A percentile compares a stretch with the other conserved stretches of the same genome.
Conservation (phyloP, 2,888 invertebrate genomes). For the Xestia sexstrigata region DNA sequence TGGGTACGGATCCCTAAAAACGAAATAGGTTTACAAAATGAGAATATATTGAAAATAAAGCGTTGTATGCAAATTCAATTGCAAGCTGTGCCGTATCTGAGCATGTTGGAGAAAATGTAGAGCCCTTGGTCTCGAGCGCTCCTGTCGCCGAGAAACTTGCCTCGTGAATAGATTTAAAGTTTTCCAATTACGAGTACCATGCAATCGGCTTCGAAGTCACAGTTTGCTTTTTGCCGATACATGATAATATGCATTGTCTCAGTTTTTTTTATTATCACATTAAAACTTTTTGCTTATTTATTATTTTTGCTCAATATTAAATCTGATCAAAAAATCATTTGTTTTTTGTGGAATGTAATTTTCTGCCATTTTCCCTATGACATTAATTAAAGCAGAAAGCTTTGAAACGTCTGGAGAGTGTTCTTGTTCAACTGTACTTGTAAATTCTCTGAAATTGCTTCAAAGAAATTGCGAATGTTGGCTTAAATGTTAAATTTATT, state of each 20-base stretch:
- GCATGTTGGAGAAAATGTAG: constrained; percentile 63
- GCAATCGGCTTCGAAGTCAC: constrained; percentile 74
- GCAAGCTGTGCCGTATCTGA: constrained; percentile 48
- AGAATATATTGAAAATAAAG: constrained; percentile 50
- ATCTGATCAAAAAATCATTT: neutral
- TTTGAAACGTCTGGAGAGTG: constrained; percentile 18
- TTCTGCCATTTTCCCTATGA: constrained; percentile 1
- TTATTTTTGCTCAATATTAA: constrained; percentile 3
- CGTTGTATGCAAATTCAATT: constrained; percentile 55
- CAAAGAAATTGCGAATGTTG: constrained; percentile 29
- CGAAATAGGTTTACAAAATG: constrained; percentile 47
- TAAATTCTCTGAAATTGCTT: constrained; percentile 35
- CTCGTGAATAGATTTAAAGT: constrained; percentile 80
- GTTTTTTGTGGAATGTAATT: neutral
- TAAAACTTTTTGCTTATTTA: neutral
- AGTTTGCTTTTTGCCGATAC: constrained; percentile 72
- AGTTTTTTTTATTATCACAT: constrained; percentile 11
- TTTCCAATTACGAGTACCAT: constrained; percentile 82
- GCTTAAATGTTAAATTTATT: constrained; percentile 24
- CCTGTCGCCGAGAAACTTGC: constrained; percentile 63
- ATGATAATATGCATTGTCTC: constrained; percentile 23
- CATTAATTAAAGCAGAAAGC: constrained; percentile 8
- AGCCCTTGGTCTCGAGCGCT: constrained; percentile 54
- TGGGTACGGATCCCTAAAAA: too few species aligned
- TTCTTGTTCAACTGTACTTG: constrained; percentile 28